Evolutionary conservation across 2,797 vertebrate species (phyloP).

Genomic region (Sciurus carolinensis): DNA sequence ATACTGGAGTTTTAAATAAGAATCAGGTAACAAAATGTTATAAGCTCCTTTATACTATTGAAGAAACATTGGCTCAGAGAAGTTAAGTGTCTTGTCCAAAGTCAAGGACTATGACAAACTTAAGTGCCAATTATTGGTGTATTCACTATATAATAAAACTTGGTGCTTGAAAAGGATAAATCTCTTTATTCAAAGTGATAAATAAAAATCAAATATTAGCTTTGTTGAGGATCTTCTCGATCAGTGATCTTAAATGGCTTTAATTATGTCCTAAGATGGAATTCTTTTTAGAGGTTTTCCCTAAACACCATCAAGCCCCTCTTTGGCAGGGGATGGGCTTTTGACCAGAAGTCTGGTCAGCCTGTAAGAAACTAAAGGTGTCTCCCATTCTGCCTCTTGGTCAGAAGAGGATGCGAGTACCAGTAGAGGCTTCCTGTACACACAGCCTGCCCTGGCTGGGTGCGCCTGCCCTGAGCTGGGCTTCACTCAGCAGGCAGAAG

Average conservation of each 20-base stretch:
- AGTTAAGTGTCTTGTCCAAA: background rate
- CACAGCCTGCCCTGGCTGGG: background rate
- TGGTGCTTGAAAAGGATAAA: background rate
- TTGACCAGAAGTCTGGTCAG: background rate
- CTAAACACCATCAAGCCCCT: background rate
- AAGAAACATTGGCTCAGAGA: background rate
- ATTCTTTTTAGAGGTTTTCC: background rate
- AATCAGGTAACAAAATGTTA: background rate
- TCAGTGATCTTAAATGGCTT: background rate
- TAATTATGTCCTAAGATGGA: background rate
- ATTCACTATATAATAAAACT: constrained; percentile 9
- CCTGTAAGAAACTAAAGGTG: background rate
- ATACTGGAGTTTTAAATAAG: background rate
- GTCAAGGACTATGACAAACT: background rate
- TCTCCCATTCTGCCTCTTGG: background rate
- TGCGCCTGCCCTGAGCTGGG: background rate
- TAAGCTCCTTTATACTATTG: background rate
- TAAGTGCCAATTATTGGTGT: background rate
- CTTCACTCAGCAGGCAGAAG: background rate
- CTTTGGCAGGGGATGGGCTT: background rate
- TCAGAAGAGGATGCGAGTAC: background rate
- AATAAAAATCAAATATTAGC: background rate
- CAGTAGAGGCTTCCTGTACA: background rate
- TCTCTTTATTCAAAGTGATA: background rate
- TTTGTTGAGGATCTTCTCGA: background rate